Percentiles rank a stretch among this genome's conserved stretches.
phyloP scores from a whole-genome alignment of 2,888 invertebrate species.

The Athalia circularis region DNA sequence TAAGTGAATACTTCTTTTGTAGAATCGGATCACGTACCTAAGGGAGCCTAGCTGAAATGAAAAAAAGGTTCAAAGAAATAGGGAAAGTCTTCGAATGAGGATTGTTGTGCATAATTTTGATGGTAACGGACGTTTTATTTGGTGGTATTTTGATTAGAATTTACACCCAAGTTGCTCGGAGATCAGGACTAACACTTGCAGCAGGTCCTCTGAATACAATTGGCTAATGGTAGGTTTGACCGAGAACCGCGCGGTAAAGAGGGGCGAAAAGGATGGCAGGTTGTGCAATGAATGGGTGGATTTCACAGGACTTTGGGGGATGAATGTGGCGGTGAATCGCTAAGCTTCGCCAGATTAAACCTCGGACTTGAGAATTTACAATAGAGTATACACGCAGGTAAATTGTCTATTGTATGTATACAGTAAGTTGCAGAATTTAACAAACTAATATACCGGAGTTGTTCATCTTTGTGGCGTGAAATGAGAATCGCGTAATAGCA shows the following conservation, averaged over 20 bases:
- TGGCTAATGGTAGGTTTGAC: constrained; percentile 62
- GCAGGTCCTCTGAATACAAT: constrained; percentile 64
- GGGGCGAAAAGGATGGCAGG: constrained; percentile 32
- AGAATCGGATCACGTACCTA: too few species aligned
- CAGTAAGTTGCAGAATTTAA: neutral
- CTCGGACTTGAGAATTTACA: constrained; percentile 48
- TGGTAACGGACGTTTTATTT: neutral
- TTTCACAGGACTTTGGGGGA: constrained; percentile 56
- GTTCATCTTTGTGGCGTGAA: neutral
- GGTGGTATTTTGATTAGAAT: neutral
- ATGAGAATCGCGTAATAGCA: neutral
- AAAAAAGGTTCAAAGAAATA: neutral
- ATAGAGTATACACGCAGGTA: constrained; percentile 42
- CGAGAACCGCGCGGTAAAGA: constrained; percentile 21
- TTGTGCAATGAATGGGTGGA: constrained; percentile 55
- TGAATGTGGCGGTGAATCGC: constrained; percentile 49
- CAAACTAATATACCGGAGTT: constrained; percentile 7
- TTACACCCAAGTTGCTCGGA: constrained; percentile 12
- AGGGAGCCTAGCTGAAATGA: neutral
- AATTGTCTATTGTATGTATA: constrained; percentile 23
- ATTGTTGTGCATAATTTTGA: neutral
- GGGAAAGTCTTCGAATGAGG: neutral
- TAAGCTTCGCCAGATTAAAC: constrained; percentile 46
- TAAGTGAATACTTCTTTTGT: too few species aligned
- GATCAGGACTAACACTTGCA: constrained; percentile 56